Evolutionary conservation across 2,888 invertebrate genomes (phyloP).

Genomic region (Aquatica leii): DNA sequence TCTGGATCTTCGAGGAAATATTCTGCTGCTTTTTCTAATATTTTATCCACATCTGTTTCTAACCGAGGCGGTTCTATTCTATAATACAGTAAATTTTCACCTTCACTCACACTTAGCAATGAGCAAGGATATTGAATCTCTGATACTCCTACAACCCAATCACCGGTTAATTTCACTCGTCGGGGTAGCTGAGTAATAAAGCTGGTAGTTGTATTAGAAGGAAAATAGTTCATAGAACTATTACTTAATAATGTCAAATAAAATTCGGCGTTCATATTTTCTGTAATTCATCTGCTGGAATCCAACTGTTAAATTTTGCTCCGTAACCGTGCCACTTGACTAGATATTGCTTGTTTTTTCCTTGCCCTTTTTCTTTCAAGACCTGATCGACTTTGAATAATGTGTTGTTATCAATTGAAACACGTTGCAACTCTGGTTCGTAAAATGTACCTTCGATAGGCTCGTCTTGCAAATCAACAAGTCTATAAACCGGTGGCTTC

Average conservation of each 20-base stretch:
- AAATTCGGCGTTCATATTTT: conserved; percentile 32
- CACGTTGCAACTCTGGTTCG: conserved; percentile 25
- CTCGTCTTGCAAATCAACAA: neutral
- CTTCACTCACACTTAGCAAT: neutral
- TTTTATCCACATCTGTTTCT: no score
- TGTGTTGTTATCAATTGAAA: neutral
- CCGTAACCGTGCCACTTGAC: conserved; percentile 46
- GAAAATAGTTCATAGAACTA: conserved; percentile 35
- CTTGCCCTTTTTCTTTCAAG: conserved; percentile 8
- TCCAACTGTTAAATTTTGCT: conserved; percentile 42
- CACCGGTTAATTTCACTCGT: neutral
- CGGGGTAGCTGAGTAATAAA: conserved; percentile 40
- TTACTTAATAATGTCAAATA: conserved; percentile 43
- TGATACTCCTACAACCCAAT: neutral
- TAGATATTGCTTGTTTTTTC: conserved; percentile 29
- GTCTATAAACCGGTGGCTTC: conserved; percentile 43
- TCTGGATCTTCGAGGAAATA: no score
- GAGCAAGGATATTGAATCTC: neutral
- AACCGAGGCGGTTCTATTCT: no score
- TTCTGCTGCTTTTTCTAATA: no score
- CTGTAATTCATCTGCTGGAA: conserved; percentile 13
- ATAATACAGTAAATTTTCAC: no score
- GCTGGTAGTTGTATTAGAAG: neutral
- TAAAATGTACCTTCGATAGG: conserved; percentile 35
- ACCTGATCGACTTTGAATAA: neutral